These are phyloP conservation scores for Capitulum mitella DNA, from an alignment of 2,888 invertebrate species.

Conservation along the genomic window DNA sequence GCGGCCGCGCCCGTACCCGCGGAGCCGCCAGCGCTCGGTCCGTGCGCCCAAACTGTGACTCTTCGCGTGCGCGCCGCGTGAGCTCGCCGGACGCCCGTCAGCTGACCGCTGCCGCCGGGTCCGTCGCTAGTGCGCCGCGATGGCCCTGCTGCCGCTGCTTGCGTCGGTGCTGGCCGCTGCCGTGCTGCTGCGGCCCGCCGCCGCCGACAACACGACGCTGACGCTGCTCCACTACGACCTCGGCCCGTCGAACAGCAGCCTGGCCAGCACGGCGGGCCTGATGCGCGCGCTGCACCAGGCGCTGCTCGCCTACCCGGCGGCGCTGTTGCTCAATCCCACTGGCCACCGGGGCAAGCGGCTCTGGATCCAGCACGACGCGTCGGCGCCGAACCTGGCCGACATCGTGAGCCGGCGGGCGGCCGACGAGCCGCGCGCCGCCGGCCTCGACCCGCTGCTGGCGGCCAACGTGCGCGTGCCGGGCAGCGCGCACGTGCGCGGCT, in stretches of 20 bases:
- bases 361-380: constrained; percentile 17
- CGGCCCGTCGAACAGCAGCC: neutral
- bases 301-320: neutral
- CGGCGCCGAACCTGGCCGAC: neutral
- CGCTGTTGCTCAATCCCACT: neutral
- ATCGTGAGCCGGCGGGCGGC: neutral
- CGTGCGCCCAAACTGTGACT: too few species aligned
- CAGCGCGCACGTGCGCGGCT: neutral
- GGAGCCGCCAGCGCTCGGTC: too few species aligned
- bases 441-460: constrained; percentile 60
- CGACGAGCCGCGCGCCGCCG: constrained; percentile 46
- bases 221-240: constrained; percentile 7
- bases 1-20: too few species aligned
- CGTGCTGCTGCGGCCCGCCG: neutral
- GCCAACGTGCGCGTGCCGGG: constrained; percentile 41
- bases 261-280: neutral
- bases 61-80: too few species aligned
- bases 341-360: constrained; percentile 16
- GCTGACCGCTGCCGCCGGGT: too few species aligned
- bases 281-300: neutral
- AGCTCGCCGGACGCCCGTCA: too few species aligned
- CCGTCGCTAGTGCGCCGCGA: neutral
- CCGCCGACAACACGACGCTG: neutral
- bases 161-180: neutral
- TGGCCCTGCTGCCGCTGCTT: neutral